phyloP scores from a whole-genome alignment of 1,140 invertebrate species.

The Temnothorax curvispinosus region DNA sequence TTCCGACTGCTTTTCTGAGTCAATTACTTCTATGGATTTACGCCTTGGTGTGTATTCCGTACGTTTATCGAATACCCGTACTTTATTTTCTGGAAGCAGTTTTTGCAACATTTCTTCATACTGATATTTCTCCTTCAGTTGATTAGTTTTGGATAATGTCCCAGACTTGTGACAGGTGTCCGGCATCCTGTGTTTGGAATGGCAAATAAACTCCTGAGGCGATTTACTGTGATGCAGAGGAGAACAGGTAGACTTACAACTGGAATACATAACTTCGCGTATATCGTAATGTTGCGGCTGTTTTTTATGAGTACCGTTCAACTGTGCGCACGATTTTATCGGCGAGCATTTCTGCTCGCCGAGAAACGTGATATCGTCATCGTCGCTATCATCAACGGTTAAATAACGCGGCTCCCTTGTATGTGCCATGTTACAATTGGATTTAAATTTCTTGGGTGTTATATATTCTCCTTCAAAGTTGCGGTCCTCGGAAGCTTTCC shows the following conservation, averaged over 20 bases:
- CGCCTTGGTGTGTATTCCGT: constrained; percentile 45
- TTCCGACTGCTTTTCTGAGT: constrained; percentile 70
- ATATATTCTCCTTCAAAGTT: constrained; percentile 44
- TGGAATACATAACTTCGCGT: background rate
- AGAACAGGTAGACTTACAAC: constrained; percentile 23
- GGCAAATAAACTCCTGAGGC: constrained; percentile 21
- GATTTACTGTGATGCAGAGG: constrained; percentile 41
- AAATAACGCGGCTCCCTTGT: constrained; percentile 20
- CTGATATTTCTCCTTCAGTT: constrained; percentile 77
- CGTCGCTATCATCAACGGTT: constrained; percentile 65
- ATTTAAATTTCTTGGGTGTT: constrained; percentile 71
- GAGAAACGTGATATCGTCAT: constrained; percentile 59
- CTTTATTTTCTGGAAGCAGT: constrained; percentile 69
- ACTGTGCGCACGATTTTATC: constrained; percentile 21
- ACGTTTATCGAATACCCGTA: constrained; percentile 64
- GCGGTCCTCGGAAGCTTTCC: constrained; percentile 58
- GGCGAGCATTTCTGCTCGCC: constrained; percentile 47
- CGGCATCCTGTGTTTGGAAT: constrained; percentile 31
- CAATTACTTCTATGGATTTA: constrained; percentile 75
- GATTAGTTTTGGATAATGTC: constrained; percentile 73
- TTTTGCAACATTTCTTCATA: constrained; percentile 80
- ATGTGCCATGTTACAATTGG: constrained; percentile 41
- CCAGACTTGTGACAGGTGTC: constrained; percentile 28
- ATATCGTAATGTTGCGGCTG: constrained; percentile 36
- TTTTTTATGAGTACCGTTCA: constrained; percentile 61